Conservation (phyloP, 2,113 vertebrate species). For the Anguilla japonica region DNA sequence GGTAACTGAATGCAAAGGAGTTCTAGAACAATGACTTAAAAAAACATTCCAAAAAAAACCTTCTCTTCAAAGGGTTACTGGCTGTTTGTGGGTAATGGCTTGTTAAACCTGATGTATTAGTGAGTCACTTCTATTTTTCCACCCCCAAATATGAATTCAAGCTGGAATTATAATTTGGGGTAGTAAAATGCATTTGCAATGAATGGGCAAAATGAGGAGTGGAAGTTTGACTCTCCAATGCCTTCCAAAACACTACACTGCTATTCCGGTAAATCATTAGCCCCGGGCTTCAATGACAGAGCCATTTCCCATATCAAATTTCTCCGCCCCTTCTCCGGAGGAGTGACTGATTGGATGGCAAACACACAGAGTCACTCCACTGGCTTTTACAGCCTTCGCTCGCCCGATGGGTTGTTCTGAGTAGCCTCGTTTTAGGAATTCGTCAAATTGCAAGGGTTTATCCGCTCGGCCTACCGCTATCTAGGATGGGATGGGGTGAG, state of each 20-base stretch:
- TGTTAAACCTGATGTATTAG: neutral
- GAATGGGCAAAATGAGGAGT: neutral
- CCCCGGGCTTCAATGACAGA: slow-evolving; percentile 17
- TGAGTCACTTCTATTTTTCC: neutral
- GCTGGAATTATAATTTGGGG: neutral
- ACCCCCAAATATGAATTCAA: neutral
- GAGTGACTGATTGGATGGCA: slow-evolving; percentile 58
- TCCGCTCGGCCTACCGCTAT: slow-evolving; percentile 24
- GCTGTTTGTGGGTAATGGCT: too few relatives aligned
- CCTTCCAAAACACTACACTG: neutral
- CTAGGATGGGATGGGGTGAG: neutral
- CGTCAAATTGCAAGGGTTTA: slow-evolving; percentile 24
- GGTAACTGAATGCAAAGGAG: too few relatives aligned
- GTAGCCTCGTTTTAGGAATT: slow-evolving; percentile 36
- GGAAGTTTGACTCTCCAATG: neutral
- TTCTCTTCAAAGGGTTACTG: too few relatives aligned
- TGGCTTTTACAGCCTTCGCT: slow-evolving; percentile 58
- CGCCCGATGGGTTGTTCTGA: slow-evolving; percentile 48
- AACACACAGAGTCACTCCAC: slow-evolving; percentile 64
- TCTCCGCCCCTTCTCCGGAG: slow-evolving; percentile 25
- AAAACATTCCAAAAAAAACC: too few relatives aligned
- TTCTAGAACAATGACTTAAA: too few relatives aligned
- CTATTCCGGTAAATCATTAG: slow-evolving; percentile 30
- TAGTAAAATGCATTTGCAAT: neutral
- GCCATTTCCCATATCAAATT: slow-evolving; percentile 37